These are phyloP conservation scores for Drosophila tropicalis DNA, from an alignment of 1,140 invertebrate genomes.

Conservation along the genomic window DNA sequence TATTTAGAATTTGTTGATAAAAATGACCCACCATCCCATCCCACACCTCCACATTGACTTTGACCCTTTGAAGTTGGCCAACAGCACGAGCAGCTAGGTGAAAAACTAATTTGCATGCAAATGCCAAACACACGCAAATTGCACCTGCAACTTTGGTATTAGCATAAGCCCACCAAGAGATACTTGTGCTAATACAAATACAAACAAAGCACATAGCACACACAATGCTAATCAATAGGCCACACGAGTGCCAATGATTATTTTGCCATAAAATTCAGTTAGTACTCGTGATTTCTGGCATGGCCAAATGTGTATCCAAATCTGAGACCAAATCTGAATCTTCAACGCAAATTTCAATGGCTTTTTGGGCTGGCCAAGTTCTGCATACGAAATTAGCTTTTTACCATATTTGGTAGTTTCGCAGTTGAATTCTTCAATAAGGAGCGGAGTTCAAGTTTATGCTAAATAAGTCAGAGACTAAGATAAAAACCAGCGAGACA, in stretches of 20 bases:
- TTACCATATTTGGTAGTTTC: constrained; percentile 54
- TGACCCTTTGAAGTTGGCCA: constrained; percentile 10
- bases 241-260: constrained; percentile 78
- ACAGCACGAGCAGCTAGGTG: neutral
- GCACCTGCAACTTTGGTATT: constrained; percentile 71
- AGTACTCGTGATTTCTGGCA: constrained; percentile 56
- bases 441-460: constrained; percentile 61
- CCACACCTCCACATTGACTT: neutral
- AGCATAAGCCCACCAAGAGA: constrained; percentile 43
- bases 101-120: constrained; percentile 76
- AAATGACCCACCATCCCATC: neutral
- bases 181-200: constrained; percentile 6
- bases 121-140: constrained; percentile 67
- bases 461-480: constrained; percentile 66
- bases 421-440: constrained; percentile 39
- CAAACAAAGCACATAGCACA: neutral
- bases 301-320: constrained; percentile 24
- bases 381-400: constrained; percentile 54
- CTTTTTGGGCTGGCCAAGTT: constrained; percentile 63
- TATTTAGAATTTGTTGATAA: neutral
- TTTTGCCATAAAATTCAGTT: constrained; percentile 80
- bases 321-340: constrained; percentile 29
- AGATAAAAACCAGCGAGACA: constrained; percentile 19
- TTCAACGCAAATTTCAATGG: constrained; percentile 64
- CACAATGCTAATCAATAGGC: constrained; percentile 77